Evolutionary conservation across 2,113 vertebrate species (phyloP), one percentile per base, ranked within the genome.

Genomic region (Colinus virginianus): DNA sequence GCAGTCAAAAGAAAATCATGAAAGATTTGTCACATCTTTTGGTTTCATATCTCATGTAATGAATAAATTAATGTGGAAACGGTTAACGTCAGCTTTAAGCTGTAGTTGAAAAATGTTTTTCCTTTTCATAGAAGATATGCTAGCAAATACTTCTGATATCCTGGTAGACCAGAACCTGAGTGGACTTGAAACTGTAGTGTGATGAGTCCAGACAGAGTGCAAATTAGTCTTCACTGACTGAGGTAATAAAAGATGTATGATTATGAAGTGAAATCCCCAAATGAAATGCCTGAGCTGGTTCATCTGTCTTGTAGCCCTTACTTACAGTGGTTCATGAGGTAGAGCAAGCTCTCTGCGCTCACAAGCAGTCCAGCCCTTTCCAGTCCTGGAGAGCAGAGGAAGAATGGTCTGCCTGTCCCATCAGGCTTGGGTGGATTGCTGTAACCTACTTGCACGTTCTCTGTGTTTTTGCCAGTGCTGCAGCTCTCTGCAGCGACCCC

Each of bases 221-320:
- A 92, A 76, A 90, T 82, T 58, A 40, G 26, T 43, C 59, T 58
- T 76, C 88, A 66, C 66, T 87, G 66, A 34, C 66, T 48, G 26
- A 45, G 67, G 82, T 94, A 85, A 79, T 95, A 58, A 89, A 95
- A 90, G 62, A 72, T 76, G 63, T 26, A 77, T 79, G 75, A 85
- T 74, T 53, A 22, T 69, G 75, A 72, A 87, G 55, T 49, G 59
- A 69, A 85, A 87, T 69, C 77, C 45, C 48, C 36, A 38, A 53
- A 46, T 66, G 59, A 84, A 91, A 23, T 36, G 20, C 64, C 59
- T 79, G 63, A 89, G 49, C 49, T 25, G 4, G 13, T 84, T 90
- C 46, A 75, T 46, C 51, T 93, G 36, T 78, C 19, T 40, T 74
- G 48, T 48, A 86, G 11, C 5, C 25, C n/a, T 13, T 77, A 1